Evolutionary conservation across 2,797 vertebrate species (phyloP).

Genomic region (Threskiornis aethiopicus): DNA sequence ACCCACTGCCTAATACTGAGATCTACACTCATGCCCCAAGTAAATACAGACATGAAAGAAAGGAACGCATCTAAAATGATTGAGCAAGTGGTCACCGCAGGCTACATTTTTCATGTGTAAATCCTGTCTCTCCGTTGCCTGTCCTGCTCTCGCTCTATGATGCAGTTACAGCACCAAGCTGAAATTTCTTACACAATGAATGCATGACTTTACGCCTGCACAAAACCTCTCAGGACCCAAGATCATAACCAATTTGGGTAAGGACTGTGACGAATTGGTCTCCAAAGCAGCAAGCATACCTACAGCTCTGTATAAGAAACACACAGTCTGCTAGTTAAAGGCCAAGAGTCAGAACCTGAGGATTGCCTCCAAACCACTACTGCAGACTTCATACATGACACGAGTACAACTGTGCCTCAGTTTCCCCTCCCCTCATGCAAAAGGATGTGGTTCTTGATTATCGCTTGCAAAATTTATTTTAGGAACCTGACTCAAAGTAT

Average conservation of each 20-base stretch:
- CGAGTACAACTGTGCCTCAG: neutral
- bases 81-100: neutral
- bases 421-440: neutral
- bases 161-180: neutral
- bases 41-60: neutral
- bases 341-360: neutral
- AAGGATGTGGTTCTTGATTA: slow-evolving; percentile 23
- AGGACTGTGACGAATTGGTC: neutral
- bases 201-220: rapidly evolving
- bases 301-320: neutral
- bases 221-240: neutral
- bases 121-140: neutral
- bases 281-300: neutral
- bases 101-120: neutral
- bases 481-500: neutral
- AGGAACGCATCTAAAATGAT: neutral
- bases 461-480: neutral
- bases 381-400: neutral
- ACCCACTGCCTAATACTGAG: neutral
- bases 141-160: neutral
- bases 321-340: neutral
- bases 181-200: neutral
- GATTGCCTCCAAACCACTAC: neutral
- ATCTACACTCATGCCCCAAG: neutral
- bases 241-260: neutral